Conservation (phyloP, 2,113 vertebrate genomes). For the Tragelaphus strepsiceros region DNA sequence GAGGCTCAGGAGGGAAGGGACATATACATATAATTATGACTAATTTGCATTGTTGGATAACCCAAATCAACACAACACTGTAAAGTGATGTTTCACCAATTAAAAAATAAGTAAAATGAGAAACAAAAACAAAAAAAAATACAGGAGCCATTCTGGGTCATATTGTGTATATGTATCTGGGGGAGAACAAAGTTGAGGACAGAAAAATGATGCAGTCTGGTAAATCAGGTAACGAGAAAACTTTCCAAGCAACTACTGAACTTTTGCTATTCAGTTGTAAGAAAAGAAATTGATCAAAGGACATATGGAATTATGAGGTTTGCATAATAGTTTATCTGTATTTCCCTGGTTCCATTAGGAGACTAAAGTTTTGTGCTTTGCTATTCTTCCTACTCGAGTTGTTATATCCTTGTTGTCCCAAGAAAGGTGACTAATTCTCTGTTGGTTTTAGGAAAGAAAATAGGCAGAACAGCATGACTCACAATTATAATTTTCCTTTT, state of each 20-base stretch:
- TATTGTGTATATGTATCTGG: not conserved
- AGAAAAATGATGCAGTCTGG: not conserved
- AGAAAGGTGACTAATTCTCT: slow-evolving; percentile 51
- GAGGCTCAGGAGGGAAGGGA: not conserved
- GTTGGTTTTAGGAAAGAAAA: slow-evolving; percentile 29
- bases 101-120: not conserved
- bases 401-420: slow-evolving; percentile 1
- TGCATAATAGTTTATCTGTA: not conserved
- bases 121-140: not conserved
- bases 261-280: not conserved
- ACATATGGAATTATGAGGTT: not conserved
- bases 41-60: not conserved
- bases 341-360: not conserved
- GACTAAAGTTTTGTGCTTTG: not conserved
- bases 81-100: not conserved
- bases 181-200: not conserved
- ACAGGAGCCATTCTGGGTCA: not conserved
- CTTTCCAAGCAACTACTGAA: not conserved
- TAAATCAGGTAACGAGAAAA: not conserved
- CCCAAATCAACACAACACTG: not conserved
- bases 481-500: slow-evolving; percentile 41
- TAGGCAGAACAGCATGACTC: slow-evolving; percentile 47
- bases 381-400: not conserved
- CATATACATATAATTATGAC: not conserved
- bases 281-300: not conserved